Base-by-base conservation (phyloP, 1,140 invertebrate genomes). In the Nasonia vitripennis region DNA sequence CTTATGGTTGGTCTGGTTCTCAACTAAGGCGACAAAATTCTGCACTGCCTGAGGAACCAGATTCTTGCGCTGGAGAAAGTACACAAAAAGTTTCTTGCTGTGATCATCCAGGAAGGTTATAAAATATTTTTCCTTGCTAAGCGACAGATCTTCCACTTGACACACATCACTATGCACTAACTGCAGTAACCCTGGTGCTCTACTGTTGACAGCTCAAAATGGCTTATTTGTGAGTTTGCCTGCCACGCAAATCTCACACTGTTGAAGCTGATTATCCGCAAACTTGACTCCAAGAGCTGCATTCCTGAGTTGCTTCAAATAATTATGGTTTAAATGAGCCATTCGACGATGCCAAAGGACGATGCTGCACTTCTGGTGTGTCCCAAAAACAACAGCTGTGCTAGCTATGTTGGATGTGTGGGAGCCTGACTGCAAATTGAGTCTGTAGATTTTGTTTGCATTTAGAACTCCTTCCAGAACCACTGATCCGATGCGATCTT, bases 51-150 rank as follows among this genome's bases (percentile, higher is more conserved):
- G 83, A 31, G 90, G 87, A 17, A 91, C 90, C 84, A 92, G 87
- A 79, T 45, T 85, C 87, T 93, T 93, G 70, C 87, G 81, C 86
- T 93, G 92, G 17, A 93, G 81, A 89, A 93, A 89, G 89, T 91
- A 91, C 84, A 92, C 89, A 89, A 89, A 87, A 73, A 89, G 86
- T 82, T 86, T 87, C 86, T 89, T 75, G 17, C 87, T 88, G 82
- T 87, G 90, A 87, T 93, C 90, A 86, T 93, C 90, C 68, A 20
- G 14, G 11, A 67, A 67, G 4, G 62, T 67, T 67, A 67, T 17
- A 20, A n/a, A n/a, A 67, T 2, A 89, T 89, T 83, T 90, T 4
- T 89, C 86, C 31, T 89, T 90, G 55, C 88, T 88, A 23, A 90
- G 80, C 2, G 91, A 89, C 12, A 20, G 78, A 74, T 70, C 67